Conservation (phyloP, 2,888 invertebrate genomes). For the Micropterix aruncella region DNA sequence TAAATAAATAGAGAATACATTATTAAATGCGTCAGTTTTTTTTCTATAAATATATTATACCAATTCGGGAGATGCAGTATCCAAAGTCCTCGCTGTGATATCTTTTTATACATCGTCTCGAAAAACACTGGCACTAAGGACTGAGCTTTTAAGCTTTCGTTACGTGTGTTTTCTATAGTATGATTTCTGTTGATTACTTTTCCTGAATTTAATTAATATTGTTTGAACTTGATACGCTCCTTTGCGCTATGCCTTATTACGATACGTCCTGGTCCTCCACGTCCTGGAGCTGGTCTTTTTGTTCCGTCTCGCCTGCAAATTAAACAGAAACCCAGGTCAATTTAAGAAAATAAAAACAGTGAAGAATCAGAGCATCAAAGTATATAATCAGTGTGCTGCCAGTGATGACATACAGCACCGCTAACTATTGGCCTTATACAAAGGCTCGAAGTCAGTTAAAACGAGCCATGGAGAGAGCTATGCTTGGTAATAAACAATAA, state of each 20-base stretch:
- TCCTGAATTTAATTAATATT: background rate
- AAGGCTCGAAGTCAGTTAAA: too few species aligned
- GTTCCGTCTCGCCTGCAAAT: slow-evolving; percentile 76
- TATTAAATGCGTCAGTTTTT: too few species aligned
- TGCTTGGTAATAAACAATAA: too few species aligned
- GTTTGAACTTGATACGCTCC: background rate
- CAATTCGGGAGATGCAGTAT: background rate
- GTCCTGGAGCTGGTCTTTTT: slow-evolving; percentile 84
- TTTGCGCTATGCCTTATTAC: slow-evolving; percentile 43
- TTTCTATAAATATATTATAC: too few species aligned
- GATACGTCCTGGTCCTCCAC: slow-evolving; percentile 93
- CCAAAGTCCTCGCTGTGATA: slow-evolving; percentile 14
- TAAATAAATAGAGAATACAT: slow-evolving; percentile 29
- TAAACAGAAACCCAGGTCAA: too few species aligned
- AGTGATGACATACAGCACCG: too few species aligned
- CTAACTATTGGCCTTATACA: too few species aligned
- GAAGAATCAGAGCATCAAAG: too few species aligned
- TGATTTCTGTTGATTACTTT: slow-evolving; percentile 1
- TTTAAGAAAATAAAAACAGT: slow-evolving; percentile 11
- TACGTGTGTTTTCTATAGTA: slow-evolving; percentile 7
- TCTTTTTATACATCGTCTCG: slow-evolving; percentile 10
- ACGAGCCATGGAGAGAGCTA: too few species aligned
- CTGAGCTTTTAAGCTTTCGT: slow-evolving; percentile 9
- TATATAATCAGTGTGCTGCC: too few species aligned
- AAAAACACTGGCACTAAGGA: slow-evolving; percentile 12